Conservation (phyloP, 2,797 vertebrate species). For the Vireo griseus region DNA sequence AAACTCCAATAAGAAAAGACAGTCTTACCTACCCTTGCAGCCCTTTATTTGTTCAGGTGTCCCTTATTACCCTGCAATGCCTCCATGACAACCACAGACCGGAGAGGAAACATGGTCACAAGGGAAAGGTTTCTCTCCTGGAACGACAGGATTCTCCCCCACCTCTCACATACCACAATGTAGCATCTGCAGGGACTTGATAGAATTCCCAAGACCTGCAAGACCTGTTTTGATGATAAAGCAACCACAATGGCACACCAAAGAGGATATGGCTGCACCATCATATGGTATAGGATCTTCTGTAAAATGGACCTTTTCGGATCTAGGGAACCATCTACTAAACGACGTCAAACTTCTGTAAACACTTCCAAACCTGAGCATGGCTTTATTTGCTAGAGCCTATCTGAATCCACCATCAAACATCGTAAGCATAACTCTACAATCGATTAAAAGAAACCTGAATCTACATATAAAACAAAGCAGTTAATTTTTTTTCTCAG, state of each 20-base stretch:
- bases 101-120: background rate
- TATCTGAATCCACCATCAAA: background rate
- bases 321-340: background rate
- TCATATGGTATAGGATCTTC: background rate
- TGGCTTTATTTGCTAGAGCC: background rate
- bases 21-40: background rate
- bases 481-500: background rate
- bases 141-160: background rate
- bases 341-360: background rate
- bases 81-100: background rate
- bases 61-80: background rate
- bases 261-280: background rate
- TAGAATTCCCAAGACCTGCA: background rate
- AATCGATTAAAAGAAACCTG: background rate
- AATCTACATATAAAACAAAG: background rate
- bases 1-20: background rate
- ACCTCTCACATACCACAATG: background rate
- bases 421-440: background rate
- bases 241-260: background rate
- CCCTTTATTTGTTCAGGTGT: background rate
- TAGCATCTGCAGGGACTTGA: background rate
- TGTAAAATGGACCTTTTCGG: background rate
- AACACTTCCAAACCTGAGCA: background rate
- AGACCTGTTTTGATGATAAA: background rate
- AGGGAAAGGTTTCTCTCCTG: background rate